A percentile compares a stretch with the other conserved stretches of the same genome.
Evolutionary conservation across 2,888 invertebrate species (phyloP).

Genomic region (Drosophila mayaguana): DNA sequence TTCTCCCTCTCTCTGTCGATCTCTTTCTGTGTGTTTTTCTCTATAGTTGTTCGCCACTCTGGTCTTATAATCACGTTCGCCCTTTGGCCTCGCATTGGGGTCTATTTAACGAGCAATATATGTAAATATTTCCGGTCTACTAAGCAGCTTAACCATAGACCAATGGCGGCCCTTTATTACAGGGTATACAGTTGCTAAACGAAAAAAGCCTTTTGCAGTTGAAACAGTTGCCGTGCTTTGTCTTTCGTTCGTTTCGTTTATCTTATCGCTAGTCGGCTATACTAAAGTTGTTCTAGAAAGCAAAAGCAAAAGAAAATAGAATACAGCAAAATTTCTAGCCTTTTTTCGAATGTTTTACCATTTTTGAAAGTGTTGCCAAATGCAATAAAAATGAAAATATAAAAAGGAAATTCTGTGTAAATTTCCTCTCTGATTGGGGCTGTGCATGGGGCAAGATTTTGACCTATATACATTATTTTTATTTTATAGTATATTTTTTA

Average conservation of each 20-base stretch:
- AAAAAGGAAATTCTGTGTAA: slow-evolving; percentile 3
- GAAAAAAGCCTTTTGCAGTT: not conserved
- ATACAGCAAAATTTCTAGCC: slow-evolving; percentile 1
- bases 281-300: slow-evolving; percentile 43
- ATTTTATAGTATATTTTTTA: not conserved
- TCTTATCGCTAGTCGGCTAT: slow-evolving; percentile 57
- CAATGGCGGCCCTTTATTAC: not conserved
- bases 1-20: slow-evolving; percentile 20
- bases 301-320: slow-evolving; percentile 23
- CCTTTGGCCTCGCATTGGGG: slow-evolving; percentile 15
- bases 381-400: slow-evolving; percentile 10
- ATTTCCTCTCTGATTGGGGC: not conserved
- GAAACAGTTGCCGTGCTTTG: slow-evolving; percentile 18
- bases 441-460: not conserved
- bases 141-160: slow-evolving; percentile 17
- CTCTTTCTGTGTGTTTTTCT: not conserved
- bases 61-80: slow-evolving; percentile 20
- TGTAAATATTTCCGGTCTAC: slow-evolving; percentile 46
- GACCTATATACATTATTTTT: not conserved
- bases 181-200: not conserved
- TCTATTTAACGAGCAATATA: not conserved
- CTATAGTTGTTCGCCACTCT: slow-evolving; percentile 7
- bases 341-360: not conserved
- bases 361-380: slow-evolving; percentile 22
- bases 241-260: slow-evolving; percentile 38